These are phyloP conservation scores for Phyllostomus hastatus DNA, from an alignment of 2,113 vertebrate species.

Conservation along the genomic window DNA sequence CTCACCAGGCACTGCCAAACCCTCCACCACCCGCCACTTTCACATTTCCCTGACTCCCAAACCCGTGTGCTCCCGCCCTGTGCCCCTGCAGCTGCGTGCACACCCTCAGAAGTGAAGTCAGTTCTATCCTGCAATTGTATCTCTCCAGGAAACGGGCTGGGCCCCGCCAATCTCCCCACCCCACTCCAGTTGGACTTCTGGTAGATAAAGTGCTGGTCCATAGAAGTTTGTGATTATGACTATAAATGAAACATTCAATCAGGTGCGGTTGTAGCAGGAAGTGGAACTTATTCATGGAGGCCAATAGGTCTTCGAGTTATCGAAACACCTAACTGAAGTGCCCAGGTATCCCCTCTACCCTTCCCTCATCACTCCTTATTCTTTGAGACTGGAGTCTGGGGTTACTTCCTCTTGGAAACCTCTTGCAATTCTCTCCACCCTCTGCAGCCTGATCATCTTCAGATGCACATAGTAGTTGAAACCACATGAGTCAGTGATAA, in stretches of 20 bases:
- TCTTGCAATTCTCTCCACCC: neutral
- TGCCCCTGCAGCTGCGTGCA: neutral
- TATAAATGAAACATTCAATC: neutral
- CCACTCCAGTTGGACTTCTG: neutral
- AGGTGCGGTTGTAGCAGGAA: neutral
- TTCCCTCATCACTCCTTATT: neutral
- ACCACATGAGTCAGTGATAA: neutral
- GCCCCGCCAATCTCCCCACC: neutral
- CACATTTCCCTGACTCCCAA: neutral
- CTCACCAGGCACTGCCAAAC: neutral
- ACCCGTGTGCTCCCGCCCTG: neutral
- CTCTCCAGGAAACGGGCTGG: neutral
- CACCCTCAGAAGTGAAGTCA: neutral
- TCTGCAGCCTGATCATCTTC: neutral
- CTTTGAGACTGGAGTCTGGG: neutral
- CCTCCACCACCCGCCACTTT: neutral
- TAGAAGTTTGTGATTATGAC: neutral
- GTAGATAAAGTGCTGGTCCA: neutral
- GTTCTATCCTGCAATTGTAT: no score
- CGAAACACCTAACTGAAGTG: neutral
- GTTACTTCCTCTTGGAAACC: neutral
- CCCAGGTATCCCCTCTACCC: neutral
- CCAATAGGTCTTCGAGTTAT: neutral
- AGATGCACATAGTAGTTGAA: neutral
- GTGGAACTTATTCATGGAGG: neutral